Base-by-base conservation (phyloP, 2,113 vertebrate species). In the Budorcas taxicolor region DNA sequence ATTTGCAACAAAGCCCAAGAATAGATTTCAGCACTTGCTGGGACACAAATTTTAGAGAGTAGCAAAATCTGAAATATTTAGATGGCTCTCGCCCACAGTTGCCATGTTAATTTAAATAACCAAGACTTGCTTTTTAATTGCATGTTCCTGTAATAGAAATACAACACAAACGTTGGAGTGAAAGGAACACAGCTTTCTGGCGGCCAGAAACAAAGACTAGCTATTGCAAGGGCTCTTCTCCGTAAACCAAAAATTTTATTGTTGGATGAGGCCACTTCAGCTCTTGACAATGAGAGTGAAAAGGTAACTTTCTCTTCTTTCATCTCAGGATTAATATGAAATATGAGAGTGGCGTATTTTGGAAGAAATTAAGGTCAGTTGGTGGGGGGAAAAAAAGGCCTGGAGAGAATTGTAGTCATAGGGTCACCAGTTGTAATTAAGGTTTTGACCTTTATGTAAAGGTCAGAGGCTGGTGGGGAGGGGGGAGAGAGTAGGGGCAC, bases 171-270 rank as follows among this genome's bases (percentile, higher is more conserved):
- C 45, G 97, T 98, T 87, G 98, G 98, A 94, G 95, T 95, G 14
- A 98, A 97, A 96, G 98, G 98, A 89, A 55, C 93, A 33, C 98
- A 98, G 71, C 97, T 98, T 91, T 98, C 98, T 53, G 98, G 98
- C 0, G 93, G 98, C 74, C 98, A 98, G 95, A 98, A 98, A 60
- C 98, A 98, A 96, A 97, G 97, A 96, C 60, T 98, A 53, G 98
- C 98, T 78, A 98, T 98, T 71, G 97, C 98, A 82, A 97, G 98
- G 89, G 98, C 98, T 89, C 98, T 98, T 83, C 95, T 98, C 58
- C 92, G 93, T 50, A 97, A 98, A 87, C 98, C 98, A 53, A 98
- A 98, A 94, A 96, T 98, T 91, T 96, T 98, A 60, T 83, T 98
- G 78, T 93, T 98, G 90, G 98, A 98, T 89, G 98, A 98, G 33